Percentiles rank a stretch among this genome's conserved stretches.
phyloP scores from a whole-genome alignment of 2,113 vertebrate genomes.

The Lasiurus cinereus region DNA sequence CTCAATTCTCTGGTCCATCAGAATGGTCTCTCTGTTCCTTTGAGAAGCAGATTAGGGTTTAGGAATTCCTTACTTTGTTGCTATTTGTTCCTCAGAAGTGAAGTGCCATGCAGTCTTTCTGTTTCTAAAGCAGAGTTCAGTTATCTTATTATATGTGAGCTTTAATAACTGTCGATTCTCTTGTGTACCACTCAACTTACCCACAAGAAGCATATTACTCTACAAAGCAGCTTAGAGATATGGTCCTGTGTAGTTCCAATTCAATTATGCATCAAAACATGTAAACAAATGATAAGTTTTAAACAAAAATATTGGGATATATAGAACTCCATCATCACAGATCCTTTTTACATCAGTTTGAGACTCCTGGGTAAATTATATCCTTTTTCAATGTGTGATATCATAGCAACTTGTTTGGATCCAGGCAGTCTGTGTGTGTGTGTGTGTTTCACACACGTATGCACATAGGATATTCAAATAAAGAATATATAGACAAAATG shows the following conservation, averaged over 20 bases:
- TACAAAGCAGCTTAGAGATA: not conserved
- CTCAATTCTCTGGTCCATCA: not conserved
- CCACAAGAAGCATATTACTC: not conserved
- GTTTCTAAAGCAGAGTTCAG: not conserved
- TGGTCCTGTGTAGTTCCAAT: not conserved
- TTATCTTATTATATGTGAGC: not conserved
- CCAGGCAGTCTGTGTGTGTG: not conserved
- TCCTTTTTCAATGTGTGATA: not conserved
- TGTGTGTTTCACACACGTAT: not conserved
- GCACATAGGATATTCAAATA: not conserved
- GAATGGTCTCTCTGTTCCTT: not conserved
- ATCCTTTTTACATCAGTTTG: conserved; percentile 25
- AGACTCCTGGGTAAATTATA: not conserved
- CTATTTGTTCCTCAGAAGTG: conserved; percentile 10
- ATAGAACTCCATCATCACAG: not conserved
- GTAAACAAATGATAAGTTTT: conserved; percentile 2
- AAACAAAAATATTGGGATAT: conserved; percentile 39
- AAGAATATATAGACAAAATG: not conserved
- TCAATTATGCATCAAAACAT: not conserved
- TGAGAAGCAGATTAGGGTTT: not conserved
- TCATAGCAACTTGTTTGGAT: conserved; percentile 10
- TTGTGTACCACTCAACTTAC: not conserved
- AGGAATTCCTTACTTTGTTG: not conserved
- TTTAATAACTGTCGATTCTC: conserved; percentile 23
- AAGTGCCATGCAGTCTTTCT: not conserved